Conservation (phyloP, 92 coral and sea anemone genomes). For the Chrysogorgia sp. region DNA sequence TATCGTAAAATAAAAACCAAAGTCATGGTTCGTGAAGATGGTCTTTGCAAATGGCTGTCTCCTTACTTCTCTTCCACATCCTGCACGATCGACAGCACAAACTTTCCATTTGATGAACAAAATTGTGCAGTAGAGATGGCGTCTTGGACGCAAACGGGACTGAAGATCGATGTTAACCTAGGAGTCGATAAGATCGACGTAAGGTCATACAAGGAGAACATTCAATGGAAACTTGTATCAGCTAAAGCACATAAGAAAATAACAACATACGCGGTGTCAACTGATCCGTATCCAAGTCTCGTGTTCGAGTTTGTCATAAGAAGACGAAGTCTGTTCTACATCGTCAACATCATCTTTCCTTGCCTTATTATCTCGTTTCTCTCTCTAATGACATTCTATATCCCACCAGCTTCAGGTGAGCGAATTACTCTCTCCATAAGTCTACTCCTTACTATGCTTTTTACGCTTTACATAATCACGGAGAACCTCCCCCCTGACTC, state of each 20-base stretch:
- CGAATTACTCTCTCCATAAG: slow-evolving; percentile 63
- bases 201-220: slow-evolving; percentile 63
- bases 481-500: slow-evolving; percentile 64
- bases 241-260: slow-evolving; percentile 49
- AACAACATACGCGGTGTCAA: slow-evolving; percentile 28
- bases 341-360: slow-evolving; percentile 73
- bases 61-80: slow-evolving; percentile 56
- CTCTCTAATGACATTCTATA: slow-evolving; percentile 71
- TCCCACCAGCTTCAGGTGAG: slow-evolving; percentile 76
- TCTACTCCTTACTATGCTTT: slow-evolving; percentile 59
- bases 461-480: slow-evolving; percentile 66
- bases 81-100: slow-evolving; percentile 79
- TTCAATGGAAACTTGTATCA: slow-evolving; percentile 74
- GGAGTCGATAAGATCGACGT: slow-evolving; percentile 69
- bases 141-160: slow-evolving; percentile 76
- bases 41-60: slow-evolving; percentile 73
- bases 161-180: slow-evolving; percentile 55
- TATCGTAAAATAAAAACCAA: slow-evolving; percentile 69
- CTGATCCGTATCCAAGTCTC: slow-evolving; percentile 61
- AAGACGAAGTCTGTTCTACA: slow-evolving; percentile 71
- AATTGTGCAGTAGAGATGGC: slow-evolving; percentile 69
- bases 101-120: slow-evolving; percentile 80
- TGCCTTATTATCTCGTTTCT: slow-evolving; percentile 73
- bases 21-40: slow-evolving; percentile 61
- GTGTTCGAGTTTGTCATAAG: slow-evolving; percentile 67